Evolutionary conservation across 2,797 vertebrate genomes (phyloP), one percentile per base, ranked within the genome.

Genomic region (Epinephelus coioides): DNA sequence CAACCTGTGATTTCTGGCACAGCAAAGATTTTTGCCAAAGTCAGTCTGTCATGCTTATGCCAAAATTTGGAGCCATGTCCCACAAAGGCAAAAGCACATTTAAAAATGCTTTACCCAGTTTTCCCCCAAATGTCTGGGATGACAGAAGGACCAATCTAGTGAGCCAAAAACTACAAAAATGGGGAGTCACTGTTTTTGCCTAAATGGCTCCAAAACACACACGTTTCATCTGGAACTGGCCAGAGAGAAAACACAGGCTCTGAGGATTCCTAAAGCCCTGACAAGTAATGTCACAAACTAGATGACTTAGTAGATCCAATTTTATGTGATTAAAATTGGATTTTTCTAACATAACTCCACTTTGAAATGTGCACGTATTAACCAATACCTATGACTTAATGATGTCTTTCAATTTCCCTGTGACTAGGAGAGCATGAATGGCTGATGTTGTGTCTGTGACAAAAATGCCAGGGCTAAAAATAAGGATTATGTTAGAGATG

Each of bases 311-410:
- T 34, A 34, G 7, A 34, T 34, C 7, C 34, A 34, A 8, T 34
- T 34, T 34, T 34, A 34, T 34, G 34, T 34, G 34, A 34, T 34
- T 34, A 34, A 34, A 34, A 34, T 34, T 34, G 34, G 7, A 34
- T 34, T 23, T 18, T 51, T 30, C 44, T 21, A 6, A 51, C 25
- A 40, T 5, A 34, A 46, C 21, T 40, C 4, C 19, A 34, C 23
- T 49, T 50, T 40, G 9, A 25, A 63, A 46, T 40, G 50, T 47
- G 9, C 30, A 66, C 17, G 76, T 25, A 44, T 76, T 73, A 40
- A 59, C 6, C 3, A 44, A 65, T 34, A 47, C 4, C 46, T n/a
- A 57, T 12, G 13, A 40, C 3, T 55, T 40, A 0, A 56, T 25
- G 2, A 38, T 40, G 7, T 19, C 30, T 44, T 73, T 30, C 47